Conservation (phyloP, 2,888 invertebrate genomes). For the Harmothoe impar region DNA sequence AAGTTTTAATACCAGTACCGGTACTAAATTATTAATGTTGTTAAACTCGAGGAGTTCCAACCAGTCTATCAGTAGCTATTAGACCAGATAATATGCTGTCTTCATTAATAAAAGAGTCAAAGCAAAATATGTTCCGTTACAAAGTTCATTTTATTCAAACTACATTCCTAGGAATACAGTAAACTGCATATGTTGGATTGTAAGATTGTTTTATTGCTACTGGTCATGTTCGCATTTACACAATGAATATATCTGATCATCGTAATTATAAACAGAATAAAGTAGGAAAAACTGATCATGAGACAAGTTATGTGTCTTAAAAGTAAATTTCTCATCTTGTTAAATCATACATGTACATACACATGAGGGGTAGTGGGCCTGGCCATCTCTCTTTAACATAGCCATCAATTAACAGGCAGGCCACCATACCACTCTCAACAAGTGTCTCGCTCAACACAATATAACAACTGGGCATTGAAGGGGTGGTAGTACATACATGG, state of each 20-base stretch:
- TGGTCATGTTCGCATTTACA: constrained; percentile 60
- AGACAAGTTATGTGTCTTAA: constrained; percentile 33
- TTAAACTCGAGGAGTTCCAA: no score
- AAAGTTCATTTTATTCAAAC: constrained; percentile 61
- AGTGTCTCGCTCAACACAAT: constrained; percentile 2
- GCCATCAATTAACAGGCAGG: background rate
- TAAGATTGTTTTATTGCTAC: constrained; percentile 60
- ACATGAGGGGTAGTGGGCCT: background rate
- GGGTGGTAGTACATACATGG: background rate
- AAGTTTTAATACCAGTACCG: no score
- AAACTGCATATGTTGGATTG: constrained; percentile 63
- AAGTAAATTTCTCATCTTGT: background rate
- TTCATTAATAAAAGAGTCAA: constrained; percentile 2
- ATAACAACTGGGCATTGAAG: constrained; percentile 24
- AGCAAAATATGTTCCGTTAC: constrained; percentile 21
- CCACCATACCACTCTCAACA: background rate
- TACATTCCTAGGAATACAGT: constrained; percentile 62
- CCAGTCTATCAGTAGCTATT: no score
- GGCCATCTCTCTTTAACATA: constrained; percentile 16
- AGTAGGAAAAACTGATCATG: background rate
- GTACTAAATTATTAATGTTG: no score
- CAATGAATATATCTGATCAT: constrained; percentile 44
- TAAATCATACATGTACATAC: constrained; percentile 31
- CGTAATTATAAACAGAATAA: background rate
- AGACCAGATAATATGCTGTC: no score